Evolutionary conservation across 2,888 invertebrate genomes (phyloP).

Genomic region (Oscheius sp.): DNA sequence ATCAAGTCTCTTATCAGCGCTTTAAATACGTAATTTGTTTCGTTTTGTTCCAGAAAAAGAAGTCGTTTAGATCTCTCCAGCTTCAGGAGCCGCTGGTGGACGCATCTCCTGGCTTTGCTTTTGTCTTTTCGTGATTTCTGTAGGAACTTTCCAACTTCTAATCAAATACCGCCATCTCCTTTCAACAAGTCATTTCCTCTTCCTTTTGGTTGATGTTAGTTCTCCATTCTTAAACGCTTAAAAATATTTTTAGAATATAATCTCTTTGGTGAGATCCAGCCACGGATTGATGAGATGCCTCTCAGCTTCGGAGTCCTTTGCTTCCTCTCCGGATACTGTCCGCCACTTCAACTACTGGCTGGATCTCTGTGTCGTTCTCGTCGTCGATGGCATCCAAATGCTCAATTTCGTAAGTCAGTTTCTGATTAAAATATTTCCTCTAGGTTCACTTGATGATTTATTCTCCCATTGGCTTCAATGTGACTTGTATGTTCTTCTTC

Average conservation of each 20-base stretch:
- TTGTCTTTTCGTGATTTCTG: slow-evolving; percentile 27
- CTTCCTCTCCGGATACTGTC: slow-evolving; percentile 40
- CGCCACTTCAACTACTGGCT: slow-evolving; percentile 52
- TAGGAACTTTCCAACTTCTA: slow-evolving; percentile 2
- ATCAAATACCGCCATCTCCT: slow-evolving; percentile 15
- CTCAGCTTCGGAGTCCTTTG: slow-evolving; percentile 41
- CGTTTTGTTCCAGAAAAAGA: neutral
- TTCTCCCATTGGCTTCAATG: slow-evolving; percentile 50
- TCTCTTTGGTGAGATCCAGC: slow-evolving; percentile 43
- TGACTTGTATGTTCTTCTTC: slow-evolving; percentile 57
- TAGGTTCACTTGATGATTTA: slow-evolving; percentile 42
- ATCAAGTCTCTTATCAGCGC: slow-evolving; percentile 48
- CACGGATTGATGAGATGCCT: slow-evolving; percentile 49
- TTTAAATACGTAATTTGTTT: slow-evolving; percentile 49
- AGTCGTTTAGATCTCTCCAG: slow-evolving; percentile 33
- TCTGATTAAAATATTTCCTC: neutral
- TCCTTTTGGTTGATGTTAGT: slow-evolving; percentile 39
- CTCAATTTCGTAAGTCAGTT: slow-evolving; percentile 37
- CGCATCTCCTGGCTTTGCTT: slow-evolving; percentile 35
- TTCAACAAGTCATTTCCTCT: slow-evolving; percentile 32
- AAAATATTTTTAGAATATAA: slow-evolving; percentile 40
- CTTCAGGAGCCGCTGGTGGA: slow-evolving; percentile 31
- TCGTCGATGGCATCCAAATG: slow-evolving; percentile 40
- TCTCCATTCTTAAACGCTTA: neutral
- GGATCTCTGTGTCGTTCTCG: slow-evolving; percentile 38